Conservation (phyloP, 2,113 vertebrate species). For the Atlantisia rogersi region DNA sequence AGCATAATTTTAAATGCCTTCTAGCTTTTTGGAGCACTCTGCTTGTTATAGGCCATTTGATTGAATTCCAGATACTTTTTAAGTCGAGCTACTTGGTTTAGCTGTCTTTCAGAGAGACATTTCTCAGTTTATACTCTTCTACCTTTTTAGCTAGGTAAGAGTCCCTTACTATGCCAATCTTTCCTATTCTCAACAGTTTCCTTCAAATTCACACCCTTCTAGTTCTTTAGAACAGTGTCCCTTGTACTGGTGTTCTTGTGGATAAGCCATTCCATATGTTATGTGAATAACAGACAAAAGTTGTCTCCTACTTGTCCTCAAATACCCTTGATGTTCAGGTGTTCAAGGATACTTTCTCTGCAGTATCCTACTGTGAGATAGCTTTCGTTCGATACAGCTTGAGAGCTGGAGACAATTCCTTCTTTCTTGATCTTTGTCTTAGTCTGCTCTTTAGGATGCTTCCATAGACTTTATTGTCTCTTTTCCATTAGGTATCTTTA, state of each 20-base stretch:
- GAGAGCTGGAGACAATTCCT: background rate
- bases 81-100: background rate
- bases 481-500: background rate
- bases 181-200: background rate
- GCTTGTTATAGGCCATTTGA: background rate
- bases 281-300: background rate
- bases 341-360: background rate
- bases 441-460: background rate
- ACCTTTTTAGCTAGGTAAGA: background rate
- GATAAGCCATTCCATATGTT: background rate
- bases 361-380: background rate
- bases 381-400: background rate
- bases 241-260: background rate
- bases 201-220: background rate
- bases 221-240: background rate
- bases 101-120: background rate
- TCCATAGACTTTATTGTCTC: background rate
- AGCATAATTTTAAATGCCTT: background rate
- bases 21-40: background rate
- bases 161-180: background rate
- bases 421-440: background rate
- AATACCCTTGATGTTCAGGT: background rate
- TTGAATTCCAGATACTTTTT: slow-evolving; percentile 4
- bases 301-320: background rate
- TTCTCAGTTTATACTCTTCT: background rate